Evolutionary conservation across 2,797 vertebrate genomes (phyloP), one percentile per base, ranked within the genome.

Genomic region (Neopelma chrysocephalum): DNA sequence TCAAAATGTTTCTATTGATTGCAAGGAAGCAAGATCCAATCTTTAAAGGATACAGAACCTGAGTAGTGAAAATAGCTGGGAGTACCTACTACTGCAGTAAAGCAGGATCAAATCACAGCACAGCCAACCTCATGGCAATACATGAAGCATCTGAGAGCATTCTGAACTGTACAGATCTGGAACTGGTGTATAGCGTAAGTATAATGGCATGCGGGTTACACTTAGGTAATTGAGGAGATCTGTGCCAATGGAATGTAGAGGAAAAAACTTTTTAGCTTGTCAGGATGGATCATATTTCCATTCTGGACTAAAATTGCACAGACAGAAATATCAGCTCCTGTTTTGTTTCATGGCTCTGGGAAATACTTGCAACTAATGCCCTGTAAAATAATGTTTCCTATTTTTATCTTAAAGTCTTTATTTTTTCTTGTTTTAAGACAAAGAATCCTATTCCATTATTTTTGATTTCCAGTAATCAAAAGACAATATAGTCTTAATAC

Each of bases 181-280:
- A 97, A 96, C 5, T 72, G 93, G 94, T 20, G 4, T 26, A 42
- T 5, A 51, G 54, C 7, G 11, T 96, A 86, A 92, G 38, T 40
- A 53, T 34, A 90, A 93, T 71, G 96, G 94, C 93, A 97, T 85
- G 92, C 45, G 84, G 79, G 65, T 94, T 97, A 96, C 94, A 95
- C 87, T 95, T 84, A 68, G 93, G 76, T 54, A 84, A 90, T 45
- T 77, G 87, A 90, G 66, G 79, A 94, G 75, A 82, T 56, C 70
- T 77, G 80, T 89, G 92, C 94, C 93, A 96, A 89, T 68, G 36
- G 29, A 93, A 87, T 1, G 26, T 12, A 73, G 32, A 94, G 73
- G 80, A 93, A 96, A 94, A 68, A 95, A 93, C 87, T 92, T 76
- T 94, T 95, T 85, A 95, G 78, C 73, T 93, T 91, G 83, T 90